Evolutionary conservation across 1,140 invertebrate species (phyloP).

Genomic region (Drosophila rufa): DNA sequence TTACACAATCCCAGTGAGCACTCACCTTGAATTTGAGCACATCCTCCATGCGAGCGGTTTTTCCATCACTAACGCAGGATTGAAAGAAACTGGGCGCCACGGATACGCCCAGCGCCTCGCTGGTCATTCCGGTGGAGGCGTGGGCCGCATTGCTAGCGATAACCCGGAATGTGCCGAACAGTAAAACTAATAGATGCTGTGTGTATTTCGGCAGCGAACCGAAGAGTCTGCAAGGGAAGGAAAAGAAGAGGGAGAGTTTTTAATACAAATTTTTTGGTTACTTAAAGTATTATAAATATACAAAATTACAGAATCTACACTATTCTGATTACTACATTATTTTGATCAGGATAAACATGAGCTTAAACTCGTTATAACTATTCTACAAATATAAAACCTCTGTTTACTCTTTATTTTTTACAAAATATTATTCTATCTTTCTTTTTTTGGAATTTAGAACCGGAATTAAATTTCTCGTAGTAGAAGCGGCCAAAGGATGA

Average conservation of each 20-base stretch:
- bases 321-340: too few relatives aligned
- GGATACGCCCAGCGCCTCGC: slow-evolving; percentile 96
- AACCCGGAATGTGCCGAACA: slow-evolving; percentile 98
- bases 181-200: slow-evolving; percentile 96
- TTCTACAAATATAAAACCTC: background rate
- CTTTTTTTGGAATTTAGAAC: background rate
- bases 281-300: slow-evolving; percentile 15
- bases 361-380: too few relatives aligned
- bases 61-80: slow-evolving; percentile 96
- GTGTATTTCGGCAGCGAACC: slow-evolving; percentile 94
- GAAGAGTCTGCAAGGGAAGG: slow-evolving; percentile 90
- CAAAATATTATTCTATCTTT: background rate
- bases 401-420: background rate
- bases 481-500: background rate
- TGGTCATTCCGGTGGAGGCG: slow-evolving; percentile 96
- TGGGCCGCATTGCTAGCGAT: slow-evolving; percentile 97
- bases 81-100: slow-evolving; percentile 99
- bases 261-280: slow-evolving; percentile 14
- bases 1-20: too few relatives aligned
- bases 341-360: too few relatives aligned
- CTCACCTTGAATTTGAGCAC: slow-evolving; percentile 96
- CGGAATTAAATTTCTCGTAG: background rate
- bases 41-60: slow-evolving; percentile 97
- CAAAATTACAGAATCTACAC: background rate
- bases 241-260: slow-evolving; percentile 54